A percentile compares a stretch with the other conserved stretches of the same genome.
Conservation (phyloP, 2,113 vertebrate genomes). For the Sphyrna mokarran region DNA sequence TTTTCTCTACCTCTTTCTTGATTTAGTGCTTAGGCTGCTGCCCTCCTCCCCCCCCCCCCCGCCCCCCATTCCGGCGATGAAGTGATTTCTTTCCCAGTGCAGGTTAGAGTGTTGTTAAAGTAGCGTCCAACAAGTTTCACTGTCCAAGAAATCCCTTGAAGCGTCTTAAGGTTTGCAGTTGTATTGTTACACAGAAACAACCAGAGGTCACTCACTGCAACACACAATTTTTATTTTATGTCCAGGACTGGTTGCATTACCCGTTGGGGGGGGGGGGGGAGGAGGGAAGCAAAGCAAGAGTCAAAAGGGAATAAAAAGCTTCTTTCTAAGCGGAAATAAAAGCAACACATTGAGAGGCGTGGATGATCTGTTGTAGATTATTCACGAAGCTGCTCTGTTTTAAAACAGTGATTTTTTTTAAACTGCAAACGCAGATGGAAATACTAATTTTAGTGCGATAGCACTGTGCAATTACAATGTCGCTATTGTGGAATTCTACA, state of each 20-base stretch:
- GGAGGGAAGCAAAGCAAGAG: not conserved
- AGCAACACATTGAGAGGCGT: not conserved
- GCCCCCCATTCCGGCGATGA: not conserved
- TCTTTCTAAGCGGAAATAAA: not conserved
- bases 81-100: not conserved
- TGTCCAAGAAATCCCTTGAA: not conserved
- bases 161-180: not conserved
- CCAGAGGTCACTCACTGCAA: not conserved
- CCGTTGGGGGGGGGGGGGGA: too few relatives aligned
- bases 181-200: constrained; percentile 2
- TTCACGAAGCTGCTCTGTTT: not conserved
- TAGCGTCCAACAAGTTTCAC: constrained; percentile 23
- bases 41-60: too few relatives aligned
- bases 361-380: not conserved
- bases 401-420: not conserved
- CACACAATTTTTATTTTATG: constrained; percentile 3
- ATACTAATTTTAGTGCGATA: not conserved
- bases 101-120: not conserved
- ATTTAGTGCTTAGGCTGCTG: not conserved
- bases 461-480: not conserved
- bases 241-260: not conserved
- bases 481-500: not conserved
- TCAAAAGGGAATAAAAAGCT: not conserved
- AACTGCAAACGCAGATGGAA: not conserved
- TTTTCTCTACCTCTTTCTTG: constrained; percentile 19